These are phyloP conservation scores for Platygyra sinensis DNA, from an alignment of 64 coral and sea anemone genomes.

Conservation along the genomic window DNA sequence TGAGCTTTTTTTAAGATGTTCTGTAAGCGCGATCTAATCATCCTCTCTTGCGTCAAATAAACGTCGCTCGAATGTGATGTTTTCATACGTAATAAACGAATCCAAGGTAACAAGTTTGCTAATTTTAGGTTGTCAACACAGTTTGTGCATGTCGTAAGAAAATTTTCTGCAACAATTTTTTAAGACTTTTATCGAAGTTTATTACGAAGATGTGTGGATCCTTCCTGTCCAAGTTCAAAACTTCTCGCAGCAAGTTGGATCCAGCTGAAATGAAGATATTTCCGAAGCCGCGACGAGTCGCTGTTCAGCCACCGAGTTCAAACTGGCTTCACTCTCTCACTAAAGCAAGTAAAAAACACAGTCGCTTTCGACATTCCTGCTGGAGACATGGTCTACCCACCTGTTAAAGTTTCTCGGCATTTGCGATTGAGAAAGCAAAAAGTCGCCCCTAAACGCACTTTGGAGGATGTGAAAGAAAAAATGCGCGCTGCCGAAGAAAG, in stretches of 20 bases:
- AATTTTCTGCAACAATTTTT: no score
- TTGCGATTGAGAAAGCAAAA: neutral
- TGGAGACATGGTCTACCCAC: neutral
- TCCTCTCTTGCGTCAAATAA: neutral
- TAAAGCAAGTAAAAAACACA: neutral
- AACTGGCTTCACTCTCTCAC: no score
- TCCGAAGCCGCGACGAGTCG: neutral
- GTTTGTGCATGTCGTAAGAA: neutral
- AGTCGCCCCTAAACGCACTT: neutral
- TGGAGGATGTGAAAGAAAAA: neutral
- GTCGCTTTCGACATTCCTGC: constrained; percentile 28
- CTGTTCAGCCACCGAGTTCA: neutral
- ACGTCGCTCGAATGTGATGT: no score
- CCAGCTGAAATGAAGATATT: neutral
- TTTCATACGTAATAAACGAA: constrained; percentile 28
- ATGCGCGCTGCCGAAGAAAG: constrained; percentile 21
- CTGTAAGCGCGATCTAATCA: neutral
- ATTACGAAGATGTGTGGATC: constrained; percentile 8
- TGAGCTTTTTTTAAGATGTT: neutral
- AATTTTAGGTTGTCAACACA: neutral
- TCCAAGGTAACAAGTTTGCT: constrained; percentile 13
- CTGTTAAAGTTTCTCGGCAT: constrained; percentile 1
- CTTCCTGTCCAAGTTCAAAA: constrained; percentile 13
- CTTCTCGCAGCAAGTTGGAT: neutral
- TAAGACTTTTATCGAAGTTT: no score